A percentile compares a stretch with the other conserved stretches of the same genome.
Evolutionary conservation across 2,797 vertebrate species (phyloP).

Genomic region (Carduelis carduelis): DNA sequence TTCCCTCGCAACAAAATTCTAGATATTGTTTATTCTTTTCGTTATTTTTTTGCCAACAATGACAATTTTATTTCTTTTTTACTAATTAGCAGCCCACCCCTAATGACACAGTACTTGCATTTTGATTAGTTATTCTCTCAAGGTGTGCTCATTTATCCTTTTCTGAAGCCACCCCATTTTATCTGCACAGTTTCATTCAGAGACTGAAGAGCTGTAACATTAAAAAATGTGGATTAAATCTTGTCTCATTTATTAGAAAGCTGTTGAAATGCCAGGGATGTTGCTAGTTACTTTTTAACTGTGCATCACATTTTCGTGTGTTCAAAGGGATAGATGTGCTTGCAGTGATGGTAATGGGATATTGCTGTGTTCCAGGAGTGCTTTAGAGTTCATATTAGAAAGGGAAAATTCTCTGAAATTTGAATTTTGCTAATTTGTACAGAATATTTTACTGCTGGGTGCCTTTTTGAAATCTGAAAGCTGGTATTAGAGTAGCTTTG

Average conservation of each 20-base stretch:
- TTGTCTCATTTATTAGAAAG: background rate
- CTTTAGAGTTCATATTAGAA: background rate
- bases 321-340: background rate
- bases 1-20: conserved; percentile 14
- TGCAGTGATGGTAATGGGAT: background rate
- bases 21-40: conserved; percentile 59
- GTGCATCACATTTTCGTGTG: background rate
- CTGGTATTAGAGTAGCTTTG: background rate
- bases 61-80: conserved; percentile 67
- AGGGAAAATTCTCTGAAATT: background rate
- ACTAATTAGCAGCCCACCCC: conserved; percentile 70
- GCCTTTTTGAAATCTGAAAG: background rate
- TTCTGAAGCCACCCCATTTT: background rate
- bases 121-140: conserved; percentile 61
- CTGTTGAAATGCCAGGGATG: background rate
- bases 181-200: background rate
- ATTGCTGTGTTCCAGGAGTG: background rate
- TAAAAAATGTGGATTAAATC: background rate
- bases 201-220: background rate
- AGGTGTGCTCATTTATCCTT: conserved; percentile 24
- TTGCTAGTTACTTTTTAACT: background rate
- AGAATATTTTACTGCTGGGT: background rate
- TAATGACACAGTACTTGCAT: conserved; percentile 29
- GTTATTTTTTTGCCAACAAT: conserved; percentile 44
- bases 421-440: background rate